Conservation (phyloP, 2,113 vertebrate genomes). For the Embiotoca jacksoni region DNA sequence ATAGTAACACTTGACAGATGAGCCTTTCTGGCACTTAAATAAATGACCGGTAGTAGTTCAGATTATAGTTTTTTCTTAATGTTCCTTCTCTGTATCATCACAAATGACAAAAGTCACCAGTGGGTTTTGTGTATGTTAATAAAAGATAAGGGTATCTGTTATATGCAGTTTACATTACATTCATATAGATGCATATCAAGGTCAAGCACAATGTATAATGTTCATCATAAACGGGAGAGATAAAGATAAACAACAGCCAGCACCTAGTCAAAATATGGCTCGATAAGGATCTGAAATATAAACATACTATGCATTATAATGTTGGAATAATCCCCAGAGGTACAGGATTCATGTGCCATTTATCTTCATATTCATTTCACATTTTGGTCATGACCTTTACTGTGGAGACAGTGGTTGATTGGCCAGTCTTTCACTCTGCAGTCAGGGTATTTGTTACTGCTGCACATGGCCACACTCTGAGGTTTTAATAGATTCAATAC, state of each 20-base stretch:
- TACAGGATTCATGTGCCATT: constrained; percentile 70
- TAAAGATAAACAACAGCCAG: constrained; percentile 38
- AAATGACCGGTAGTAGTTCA: background rate
- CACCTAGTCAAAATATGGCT: constrained; percentile 21
- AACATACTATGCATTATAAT: constrained; percentile 60
- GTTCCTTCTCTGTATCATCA: background rate
- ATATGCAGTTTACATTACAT: constrained; percentile 24
- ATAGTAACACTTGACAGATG: background rate
- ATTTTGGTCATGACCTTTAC: constrained; percentile 82
- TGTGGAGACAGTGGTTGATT: constrained; percentile 77
- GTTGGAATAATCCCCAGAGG: constrained; percentile 41
- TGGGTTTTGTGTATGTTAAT: constrained; percentile 22
- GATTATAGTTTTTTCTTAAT: background rate
- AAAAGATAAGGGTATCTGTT: constrained; percentile 19
- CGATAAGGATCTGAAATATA: constrained; percentile 67
- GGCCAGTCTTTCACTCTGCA: constrained; percentile 64
- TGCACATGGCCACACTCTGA: constrained; percentile 37
- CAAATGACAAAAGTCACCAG: constrained; percentile 14
- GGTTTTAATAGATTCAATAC: constrained; percentile 62
- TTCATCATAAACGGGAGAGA: constrained; percentile 41
- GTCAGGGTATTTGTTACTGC: constrained; percentile 72
- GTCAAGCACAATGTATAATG: constrained; percentile 35
- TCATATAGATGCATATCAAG: constrained; percentile 44
- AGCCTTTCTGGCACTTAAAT: constrained; percentile 5
- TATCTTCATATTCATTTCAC: constrained; percentile 81